phyloP scores from a whole-genome alignment of 2,113 vertebrate species.

The Lophochroa leadbeateri region DNA sequence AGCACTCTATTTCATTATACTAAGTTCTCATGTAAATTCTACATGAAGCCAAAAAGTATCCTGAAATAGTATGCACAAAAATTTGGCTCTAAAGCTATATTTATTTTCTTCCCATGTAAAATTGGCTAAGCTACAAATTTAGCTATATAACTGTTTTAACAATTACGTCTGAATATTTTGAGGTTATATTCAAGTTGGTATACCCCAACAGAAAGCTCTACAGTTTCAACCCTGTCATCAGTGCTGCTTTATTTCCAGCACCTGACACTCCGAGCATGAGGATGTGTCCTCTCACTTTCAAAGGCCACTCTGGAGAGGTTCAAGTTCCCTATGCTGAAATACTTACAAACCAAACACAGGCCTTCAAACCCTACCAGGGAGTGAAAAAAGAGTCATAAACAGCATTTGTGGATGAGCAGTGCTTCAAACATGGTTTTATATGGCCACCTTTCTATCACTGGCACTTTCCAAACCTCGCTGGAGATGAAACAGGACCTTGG shows the following conservation, averaged over 20 bases:
- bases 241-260: background rate
- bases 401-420: background rate
- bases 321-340: background rate
- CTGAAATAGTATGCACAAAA: background rate
- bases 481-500: background rate
- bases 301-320: background rate
- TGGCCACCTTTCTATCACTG: background rate
- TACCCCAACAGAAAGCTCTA: background rate
- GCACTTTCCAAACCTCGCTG: background rate
- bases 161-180: background rate
- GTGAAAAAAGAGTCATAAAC: background rate
- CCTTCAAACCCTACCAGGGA: background rate
- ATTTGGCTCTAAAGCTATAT: background rate
- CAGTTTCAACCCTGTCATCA: background rate
- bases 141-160: background rate
- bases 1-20: background rate
- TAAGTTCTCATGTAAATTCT: background rate
- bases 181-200: background rate
- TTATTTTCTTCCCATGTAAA: background rate
- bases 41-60: background rate
- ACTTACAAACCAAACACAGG: background rate
- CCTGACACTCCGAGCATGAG: background rate
- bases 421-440: background rate
- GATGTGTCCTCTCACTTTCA: background rate
- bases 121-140: background rate